Base-by-base conservation (phyloP, 1,140 invertebrate genomes). In the Fopius arisanus region DNA sequence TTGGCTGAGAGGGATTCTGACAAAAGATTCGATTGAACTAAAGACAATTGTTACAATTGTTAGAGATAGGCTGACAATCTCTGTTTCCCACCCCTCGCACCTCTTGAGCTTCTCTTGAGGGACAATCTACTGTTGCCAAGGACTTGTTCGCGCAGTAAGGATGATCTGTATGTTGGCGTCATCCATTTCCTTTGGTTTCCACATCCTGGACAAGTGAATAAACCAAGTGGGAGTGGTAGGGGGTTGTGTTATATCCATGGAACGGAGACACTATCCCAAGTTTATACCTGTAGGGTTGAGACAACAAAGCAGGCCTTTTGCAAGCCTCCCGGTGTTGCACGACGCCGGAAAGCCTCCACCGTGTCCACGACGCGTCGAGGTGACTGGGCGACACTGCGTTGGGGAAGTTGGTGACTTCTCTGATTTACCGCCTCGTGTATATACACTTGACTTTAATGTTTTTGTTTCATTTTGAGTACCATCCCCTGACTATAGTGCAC, bases 261-360 rank as follows among this genome's bases (percentile, higher is more conserved):
- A 59, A 59, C 54, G 54, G 54, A 59, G 54, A 59, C 54, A 59
- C 54, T 59, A 59, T 12, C 33, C 54, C 54, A 59, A 59, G 54
- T 59, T 59, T 59, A 59, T 59, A 59, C 54, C 23, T 59, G 54
- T 26, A 26, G 54, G 75, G 77, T 67, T 54, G 16, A 54, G 51
- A 73, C 65, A 73, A 73, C 72, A 73, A 73, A 68, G 72, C 66
- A 21, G 21, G 26, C 66, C 3, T 62, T 37, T 37, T 40, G 67
- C 28, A 72, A 37, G 21, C 16, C 63, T 37, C 40, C 76, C 70
- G 29, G 79, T 76, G 78, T 72, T 77, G 78, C 76, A 76, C 72
- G 76, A 76, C 72, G 76, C 80, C 80, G 84, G 84, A 85, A 87
- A 84, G 78, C 81, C 82, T 79, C 65, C 77, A 33, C 62, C 29